phyloP scores from a whole-genome alignment of 2,797 vertebrate species.

The Falco peregrinus region DNA sequence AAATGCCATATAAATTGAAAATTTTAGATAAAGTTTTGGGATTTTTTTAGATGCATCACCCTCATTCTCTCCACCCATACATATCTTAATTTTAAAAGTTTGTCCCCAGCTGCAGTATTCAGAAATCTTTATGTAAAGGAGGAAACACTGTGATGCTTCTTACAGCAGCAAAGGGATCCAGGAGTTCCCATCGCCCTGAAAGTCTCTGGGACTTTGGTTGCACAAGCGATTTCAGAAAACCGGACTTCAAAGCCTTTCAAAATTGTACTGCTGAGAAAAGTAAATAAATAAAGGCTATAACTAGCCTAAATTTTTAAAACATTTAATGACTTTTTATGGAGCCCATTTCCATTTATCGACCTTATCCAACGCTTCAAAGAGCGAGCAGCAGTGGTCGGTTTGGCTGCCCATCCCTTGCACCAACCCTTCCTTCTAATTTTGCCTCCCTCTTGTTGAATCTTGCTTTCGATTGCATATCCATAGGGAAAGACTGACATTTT shows the following conservation, averaged over 20 bases:
- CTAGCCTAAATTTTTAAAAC: background rate
- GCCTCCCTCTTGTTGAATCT: background rate
- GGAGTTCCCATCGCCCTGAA: background rate
- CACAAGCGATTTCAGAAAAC: background rate
- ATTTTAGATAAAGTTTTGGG: background rate
- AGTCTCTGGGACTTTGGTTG: background rate
- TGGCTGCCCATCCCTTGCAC: background rate
- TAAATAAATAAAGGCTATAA: background rate
- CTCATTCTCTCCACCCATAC: background rate
- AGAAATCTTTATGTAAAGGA: background rate
- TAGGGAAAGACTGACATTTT: background rate
- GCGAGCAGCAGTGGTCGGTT: accelerated
- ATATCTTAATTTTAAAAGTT: background rate
- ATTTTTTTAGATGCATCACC: background rate
- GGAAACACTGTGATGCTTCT: background rate
- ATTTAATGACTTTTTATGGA: background rate
- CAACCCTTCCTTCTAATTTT: background rate
- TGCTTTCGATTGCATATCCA: background rate
- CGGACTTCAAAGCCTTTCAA: background rate
- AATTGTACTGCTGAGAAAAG: background rate
- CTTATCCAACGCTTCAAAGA: background rate
- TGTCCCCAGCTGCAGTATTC: background rate
- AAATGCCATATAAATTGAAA: background rate
- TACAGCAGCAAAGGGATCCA: background rate
- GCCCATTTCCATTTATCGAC: background rate